Base-by-base conservation (phyloP, 1,140 invertebrate species). In the Conus ventricosus region DNA sequence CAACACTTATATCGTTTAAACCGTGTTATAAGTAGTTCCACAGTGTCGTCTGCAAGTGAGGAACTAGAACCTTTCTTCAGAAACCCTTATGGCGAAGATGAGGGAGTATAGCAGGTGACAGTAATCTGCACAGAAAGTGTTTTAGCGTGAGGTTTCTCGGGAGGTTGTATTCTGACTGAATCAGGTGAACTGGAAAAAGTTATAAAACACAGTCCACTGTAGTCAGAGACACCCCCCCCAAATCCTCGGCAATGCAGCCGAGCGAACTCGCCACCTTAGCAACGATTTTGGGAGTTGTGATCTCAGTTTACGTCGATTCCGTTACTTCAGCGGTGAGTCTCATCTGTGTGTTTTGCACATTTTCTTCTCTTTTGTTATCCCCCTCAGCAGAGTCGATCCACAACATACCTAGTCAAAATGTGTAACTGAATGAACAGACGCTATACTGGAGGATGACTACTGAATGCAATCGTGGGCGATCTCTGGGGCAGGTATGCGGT, bases 161-260 rank as follows among this genome's bases (percentile, higher is more conserved):
- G 51, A 54, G 80, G 80, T 80, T 51, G 80, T 13, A 54, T 53
- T 81, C 17, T 39, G 51, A 81, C 80, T 54, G 39, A 11, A 75
- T 87, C n/a, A 27, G 20, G 20, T 53, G 25, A 85, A 71, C 17
- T 85, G 71, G 39, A 87, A 57, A 53, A 55, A 83, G 53, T 11
- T 13, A 85, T 23, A 5, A 51, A 57, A 54, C 8, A 25, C 23
- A 55, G 75, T n/a, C 8, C 51, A 20, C 57, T 87, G 39, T 51
- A 23, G 27, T n/a, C 71, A 6, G 20, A 17, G 20, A 17, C n/a
- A 55, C 85, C 71, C 75, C 78, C 67, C 8, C 8, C 5, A 51
- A 85, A 54, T 25, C 67, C 71, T 87, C 85, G 85, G 85, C 85
- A 54, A 87, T 87, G 85, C 78, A 80, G 85, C 85, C 85, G 85